A percentile compares a stretch with the other conserved stretches of the same genome.
Evolutionary conservation across 1,140 invertebrate species (phyloP).

Genomic region (Paracyclopina nana): DNA sequence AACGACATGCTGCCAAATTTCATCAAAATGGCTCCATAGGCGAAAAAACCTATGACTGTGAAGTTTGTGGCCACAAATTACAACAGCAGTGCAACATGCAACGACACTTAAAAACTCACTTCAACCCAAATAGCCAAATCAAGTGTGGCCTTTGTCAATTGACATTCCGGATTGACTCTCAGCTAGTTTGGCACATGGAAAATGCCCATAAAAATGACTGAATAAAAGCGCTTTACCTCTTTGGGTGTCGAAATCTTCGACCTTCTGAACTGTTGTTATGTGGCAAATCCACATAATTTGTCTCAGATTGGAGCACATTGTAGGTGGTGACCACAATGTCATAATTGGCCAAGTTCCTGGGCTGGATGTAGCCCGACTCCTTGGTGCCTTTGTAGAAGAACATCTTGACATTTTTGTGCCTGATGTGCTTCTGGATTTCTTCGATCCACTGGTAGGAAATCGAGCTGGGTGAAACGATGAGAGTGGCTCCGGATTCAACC

Average conservation of each 20-base stretch:
- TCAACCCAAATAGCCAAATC: no score
- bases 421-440: slow-evolving; percentile 47
- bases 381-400: slow-evolving; percentile 28
- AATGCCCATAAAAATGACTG: neutral
- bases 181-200: slow-evolving; percentile 19
- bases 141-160: no score
- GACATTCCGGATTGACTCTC: no score
- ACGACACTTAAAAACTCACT: no score
- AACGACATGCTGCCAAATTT: no score
- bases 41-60: no score
- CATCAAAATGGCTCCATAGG: no score
- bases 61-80: no score
- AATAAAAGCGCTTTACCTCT: slow-evolving; percentile 14
- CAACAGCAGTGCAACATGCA: no score
- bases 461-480: slow-evolving; percentile 48
- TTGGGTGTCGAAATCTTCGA: slow-evolving; percentile 20
- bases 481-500: slow-evolving; percentile 37
- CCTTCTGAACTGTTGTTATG: slow-evolving; percentile 29
- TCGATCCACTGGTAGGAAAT: slow-evolving; percentile 49
- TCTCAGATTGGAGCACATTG: slow-evolving; percentile 37
- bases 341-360: slow-evolving; percentile 37
- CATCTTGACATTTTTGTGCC: slow-evolving; percentile 28
- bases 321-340: slow-evolving; percentile 57
- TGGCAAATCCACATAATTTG: slow-evolving; percentile 36
- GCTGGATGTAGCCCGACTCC: slow-evolving; percentile 40